Conservation (phyloP, 2,888 invertebrate species). For the Sycophila texana region DNA sequence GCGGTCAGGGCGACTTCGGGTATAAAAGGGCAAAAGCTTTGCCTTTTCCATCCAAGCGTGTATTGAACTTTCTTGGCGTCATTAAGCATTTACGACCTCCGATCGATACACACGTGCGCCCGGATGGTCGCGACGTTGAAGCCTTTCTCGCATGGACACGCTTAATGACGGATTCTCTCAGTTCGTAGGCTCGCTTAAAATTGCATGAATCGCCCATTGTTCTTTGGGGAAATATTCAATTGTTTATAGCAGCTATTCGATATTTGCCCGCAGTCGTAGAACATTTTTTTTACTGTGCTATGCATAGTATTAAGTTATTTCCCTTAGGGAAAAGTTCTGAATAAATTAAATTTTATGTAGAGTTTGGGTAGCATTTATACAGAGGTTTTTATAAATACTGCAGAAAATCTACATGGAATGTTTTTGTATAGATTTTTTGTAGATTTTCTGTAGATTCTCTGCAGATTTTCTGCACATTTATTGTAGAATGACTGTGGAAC, state of each 20-base stretch:
- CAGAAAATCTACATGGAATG: too few species aligned
- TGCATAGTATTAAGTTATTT: neutral
- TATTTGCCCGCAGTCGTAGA: too few species aligned
- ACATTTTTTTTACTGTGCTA: too few species aligned
- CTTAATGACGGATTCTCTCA: conserved; percentile 38
- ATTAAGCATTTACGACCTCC: conserved; percentile 31
- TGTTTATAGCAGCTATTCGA: neutral
- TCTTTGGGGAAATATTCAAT: too few species aligned
- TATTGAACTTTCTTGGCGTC: conserved; percentile 34
- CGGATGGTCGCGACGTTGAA: conserved; percentile 27
- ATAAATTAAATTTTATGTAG: neutral
- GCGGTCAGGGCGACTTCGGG: neutral
- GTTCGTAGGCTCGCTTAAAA: neutral
- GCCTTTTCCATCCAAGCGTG: neutral
- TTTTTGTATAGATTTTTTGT: too few species aligned
- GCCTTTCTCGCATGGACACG: conserved; percentile 36
- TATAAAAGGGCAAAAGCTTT: neutral
- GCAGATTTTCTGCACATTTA: too few species aligned
- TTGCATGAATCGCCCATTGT: too few species aligned
- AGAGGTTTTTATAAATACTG: too few species aligned
- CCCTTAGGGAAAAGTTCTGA: neutral
- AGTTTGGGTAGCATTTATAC: too few species aligned
- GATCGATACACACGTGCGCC: conserved; percentile 29
- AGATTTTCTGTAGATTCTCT: too few species aligned
- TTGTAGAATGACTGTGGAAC: too few species aligned